Evolutionary conservation across 2,888 invertebrate genomes (phyloP), one percentile per base, ranked within the genome.

Genomic region (Stictocephala bisonia): DNA sequence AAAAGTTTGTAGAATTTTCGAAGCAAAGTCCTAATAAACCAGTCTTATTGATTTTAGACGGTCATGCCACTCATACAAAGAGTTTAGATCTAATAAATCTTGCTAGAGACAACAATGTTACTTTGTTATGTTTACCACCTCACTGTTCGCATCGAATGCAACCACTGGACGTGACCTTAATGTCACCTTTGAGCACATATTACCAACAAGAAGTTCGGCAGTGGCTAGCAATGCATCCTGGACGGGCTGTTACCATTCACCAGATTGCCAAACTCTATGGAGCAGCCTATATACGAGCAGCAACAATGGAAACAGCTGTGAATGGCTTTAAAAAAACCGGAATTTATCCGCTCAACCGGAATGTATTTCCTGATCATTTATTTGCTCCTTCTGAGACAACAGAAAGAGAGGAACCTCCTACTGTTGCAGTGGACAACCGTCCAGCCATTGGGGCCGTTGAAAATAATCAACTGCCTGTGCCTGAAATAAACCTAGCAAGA

Each of bases 21-120:
- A 56, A 71, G 13, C 70, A 40, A 18, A 66, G 40, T 24, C 44
- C 50, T 56, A 31, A 81, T 2, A 72, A 78, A 71, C 81, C 81
- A 26, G 81, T 80, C 11, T 70, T 83, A 4, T 71, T 83, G 35
- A n/a, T n/a, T n/a, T 74, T 83, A 15, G 82, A 84, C 78, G 81
- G 81, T 2, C 82, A 84, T 74, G 72, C 78, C 3, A 78, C 79
- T 31, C 81, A 82, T 68, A 82, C 80, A 6, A 81, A 81, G 75
- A 81, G 73, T 60, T 48, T 80, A 13, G 77, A 78, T 20, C 64
- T 81, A 0, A 72, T 81, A 48, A 77, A 80, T 24, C 51, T 75
- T 13, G 79, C 79, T 22, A 72, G 77, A 41, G 72, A 74, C 7
- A 76, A 79, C 68, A 76, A 77, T n/a, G 79, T 79, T 7, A 27